Evolutionary conservation across 2,797 vertebrate species (phyloP).

Genomic region (Vireo griseus): DNA sequence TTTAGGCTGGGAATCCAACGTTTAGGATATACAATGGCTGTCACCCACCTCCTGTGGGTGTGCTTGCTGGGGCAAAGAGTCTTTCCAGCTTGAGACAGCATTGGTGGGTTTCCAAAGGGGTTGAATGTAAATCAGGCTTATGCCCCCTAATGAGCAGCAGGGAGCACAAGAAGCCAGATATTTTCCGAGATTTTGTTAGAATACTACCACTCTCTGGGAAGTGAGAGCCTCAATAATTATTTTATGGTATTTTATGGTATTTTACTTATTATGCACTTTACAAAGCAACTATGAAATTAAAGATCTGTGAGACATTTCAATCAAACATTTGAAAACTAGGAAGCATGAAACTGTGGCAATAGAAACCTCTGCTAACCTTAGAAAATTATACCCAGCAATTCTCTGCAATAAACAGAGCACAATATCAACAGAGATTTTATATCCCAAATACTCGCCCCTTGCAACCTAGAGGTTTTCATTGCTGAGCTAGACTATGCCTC

Average conservation of each 20-base stretch:
- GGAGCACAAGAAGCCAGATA: not conserved
- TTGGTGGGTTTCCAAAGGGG: not conserved
- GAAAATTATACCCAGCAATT: slow-evolving; percentile 3
- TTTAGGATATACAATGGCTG: not conserved
- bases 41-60: not conserved
- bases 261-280: not conserved
- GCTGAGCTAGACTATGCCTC: not conserved
- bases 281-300: not conserved
- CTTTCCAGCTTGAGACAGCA: not conserved
- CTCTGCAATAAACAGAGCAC: slow-evolving; percentile 22
- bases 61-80: not conserved
- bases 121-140: not conserved
- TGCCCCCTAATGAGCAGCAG: not conserved
- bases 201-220: not conserved
- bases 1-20: not conserved
- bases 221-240: not conserved
- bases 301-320: slow-evolving; percentile 1
- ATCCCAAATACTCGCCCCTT: not conserved
- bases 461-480: not conserved
- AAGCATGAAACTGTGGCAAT: slow-evolving; percentile 5
- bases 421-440: not conserved
- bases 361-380: slow-evolving; percentile 1
- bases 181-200: not conserved
- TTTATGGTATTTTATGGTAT: not conserved
- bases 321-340: slow-evolving; percentile 39